A percentile compares a stretch with the other conserved stretches of the same genome.
Evolutionary conservation across 2,797 vertebrate species (phyloP).

Genomic region (Sebastes hubbsi): DNA sequence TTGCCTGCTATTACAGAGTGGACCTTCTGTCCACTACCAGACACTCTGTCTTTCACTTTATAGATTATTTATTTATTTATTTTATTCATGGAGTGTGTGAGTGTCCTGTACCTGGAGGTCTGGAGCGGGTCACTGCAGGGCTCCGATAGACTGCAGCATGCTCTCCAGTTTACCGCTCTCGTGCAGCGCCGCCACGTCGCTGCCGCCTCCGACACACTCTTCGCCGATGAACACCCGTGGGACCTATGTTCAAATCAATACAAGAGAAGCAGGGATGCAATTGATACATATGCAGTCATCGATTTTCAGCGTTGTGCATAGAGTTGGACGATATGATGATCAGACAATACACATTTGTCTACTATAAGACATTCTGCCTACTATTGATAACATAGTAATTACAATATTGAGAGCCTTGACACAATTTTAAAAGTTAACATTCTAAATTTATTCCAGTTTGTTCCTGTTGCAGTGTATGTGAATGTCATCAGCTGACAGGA

Average conservation of each 20-base stretch:
- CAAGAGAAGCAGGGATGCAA: neutral
- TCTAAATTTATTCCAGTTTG: too few species aligned
- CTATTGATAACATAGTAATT: neutral
- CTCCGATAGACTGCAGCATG: conserved; percentile 82
- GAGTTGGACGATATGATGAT: fast-evolving
- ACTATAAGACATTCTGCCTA: neutral
- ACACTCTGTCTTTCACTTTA: neutral
- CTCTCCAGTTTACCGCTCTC: conserved; percentile 78
- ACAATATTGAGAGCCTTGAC: too few species aligned
- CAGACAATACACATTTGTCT: neutral
- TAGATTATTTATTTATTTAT: too few species aligned
- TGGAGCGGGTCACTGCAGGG: conserved; percentile 74
- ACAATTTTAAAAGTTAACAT: too few species aligned
- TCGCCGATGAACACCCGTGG: conserved; percentile 89
- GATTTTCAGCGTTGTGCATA: neutral
- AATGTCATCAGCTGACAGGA: too few species aligned
- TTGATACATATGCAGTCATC: neutral
- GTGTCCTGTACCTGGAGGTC: conserved; percentile 39
- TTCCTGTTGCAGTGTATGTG: too few species aligned
- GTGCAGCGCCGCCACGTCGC: conserved; percentile 78
- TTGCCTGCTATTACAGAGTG: neutral
- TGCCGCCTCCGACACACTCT: conserved; percentile 87
- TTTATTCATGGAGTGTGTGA: neutral
- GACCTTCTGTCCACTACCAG: neutral
- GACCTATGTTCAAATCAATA: conserved; percentile 74